phyloP scores from a whole-genome alignment of 1,140 invertebrate genomes.

The Dufourea novaeangliae region DNA sequence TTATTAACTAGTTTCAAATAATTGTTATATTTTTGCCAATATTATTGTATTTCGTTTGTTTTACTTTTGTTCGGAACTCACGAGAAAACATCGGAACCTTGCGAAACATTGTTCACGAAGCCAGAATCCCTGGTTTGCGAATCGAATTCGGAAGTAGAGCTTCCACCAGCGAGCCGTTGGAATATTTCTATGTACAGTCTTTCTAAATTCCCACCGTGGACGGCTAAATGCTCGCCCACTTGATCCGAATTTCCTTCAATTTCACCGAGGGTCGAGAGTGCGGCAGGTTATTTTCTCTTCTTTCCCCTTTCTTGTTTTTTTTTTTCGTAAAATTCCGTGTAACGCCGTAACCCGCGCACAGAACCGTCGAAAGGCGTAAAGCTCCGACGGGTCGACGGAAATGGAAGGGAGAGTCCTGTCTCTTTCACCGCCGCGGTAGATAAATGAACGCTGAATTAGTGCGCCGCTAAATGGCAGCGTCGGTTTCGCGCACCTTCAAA shows the following conservation, averaged over 20 bases:
- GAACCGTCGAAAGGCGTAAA: not conserved
- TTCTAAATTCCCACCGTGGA: not conserved
- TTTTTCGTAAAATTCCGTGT: not conserved
- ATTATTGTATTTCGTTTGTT: too few species aligned
- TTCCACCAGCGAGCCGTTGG: not conserved
- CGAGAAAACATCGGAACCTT: too few species aligned
- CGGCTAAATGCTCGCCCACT: not conserved
- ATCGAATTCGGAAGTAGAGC: too few species aligned
- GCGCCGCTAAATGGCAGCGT: constrained; percentile 25
- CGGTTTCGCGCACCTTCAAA: constrained; percentile 35
- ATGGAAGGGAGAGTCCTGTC: not conserved
- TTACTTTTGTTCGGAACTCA: too few species aligned
- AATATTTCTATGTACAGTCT: not conserved
- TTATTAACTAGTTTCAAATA: too few species aligned
- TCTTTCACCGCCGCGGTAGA: not conserved
- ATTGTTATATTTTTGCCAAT: too few species aligned
- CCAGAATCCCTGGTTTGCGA: too few species aligned
- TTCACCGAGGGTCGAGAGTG: not conserved
- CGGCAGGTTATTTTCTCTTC: not conserved
- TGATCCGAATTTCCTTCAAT: not conserved
- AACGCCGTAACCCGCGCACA: not conserved
- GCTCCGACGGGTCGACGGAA: not conserved
- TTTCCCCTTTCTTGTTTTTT: not conserved
- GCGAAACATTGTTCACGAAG: too few species aligned
- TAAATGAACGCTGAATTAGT: constrained; percentile 41